Evolutionary conservation across 2,888 invertebrate species (phyloP), one percentile per base, ranked within the genome.

Genomic region (Ochropleura plecta): DNA sequence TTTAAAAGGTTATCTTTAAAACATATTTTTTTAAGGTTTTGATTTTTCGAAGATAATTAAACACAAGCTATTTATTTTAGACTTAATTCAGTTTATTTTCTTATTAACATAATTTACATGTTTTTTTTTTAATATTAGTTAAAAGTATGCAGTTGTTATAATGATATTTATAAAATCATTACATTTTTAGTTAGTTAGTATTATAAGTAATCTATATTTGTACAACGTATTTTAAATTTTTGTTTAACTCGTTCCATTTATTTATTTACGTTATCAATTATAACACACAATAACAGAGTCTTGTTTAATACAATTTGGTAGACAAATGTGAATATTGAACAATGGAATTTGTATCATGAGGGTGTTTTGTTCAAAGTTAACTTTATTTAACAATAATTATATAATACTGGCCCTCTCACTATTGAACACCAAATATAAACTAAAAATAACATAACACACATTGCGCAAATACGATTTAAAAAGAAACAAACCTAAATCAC

Each of bases 1-100:
- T 57, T 51, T 20, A 40, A 46, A 70, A 48, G 53, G 0, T 44
- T 44, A 71, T 40, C 5, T n/a, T 42, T 44, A 30, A 0, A 6
- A 55, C 10, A 8, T 14, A 8, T n/a, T 53, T 57, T 51, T 20
- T 9, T 7, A 51, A n/a, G 30, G 14, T 48, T 57, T 40, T n/a
- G 12, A n/a, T 6, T 48, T 49, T 3, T 55, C 12, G 1, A 44
- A 40, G 20, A 16, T 62, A 78, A 66, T 66, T 9, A 81, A 76
- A 81, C 20, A 12, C 0, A 44, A n/a, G n/a, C 7, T 62, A 40
- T 48, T 59, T 49, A 14, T 46, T 55, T 62, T 20, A 53, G 40
- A 48, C 57, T 65, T 82, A 9, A 69, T 63, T 70, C 16, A 40
- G 16, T 73, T 82, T 59, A 78, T 66, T 79, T 70, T 63, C 20